Base-by-base conservation (phyloP, 2,888 invertebrate genomes). In the Sycophila texana region DNA sequence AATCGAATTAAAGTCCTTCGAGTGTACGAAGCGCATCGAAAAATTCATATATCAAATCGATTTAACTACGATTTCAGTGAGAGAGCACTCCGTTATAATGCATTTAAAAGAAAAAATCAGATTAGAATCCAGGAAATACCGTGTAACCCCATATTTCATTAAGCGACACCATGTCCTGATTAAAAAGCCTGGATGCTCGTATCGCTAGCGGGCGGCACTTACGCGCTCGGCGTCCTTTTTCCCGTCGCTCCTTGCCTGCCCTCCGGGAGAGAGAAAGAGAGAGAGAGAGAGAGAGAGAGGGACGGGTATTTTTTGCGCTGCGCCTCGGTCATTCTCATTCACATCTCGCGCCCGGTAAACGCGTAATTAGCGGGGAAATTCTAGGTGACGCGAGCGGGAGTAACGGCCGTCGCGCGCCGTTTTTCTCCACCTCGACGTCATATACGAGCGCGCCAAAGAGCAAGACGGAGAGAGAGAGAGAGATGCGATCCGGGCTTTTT, bases 331-430 rank as follows among this genome's bases (percentile, higher is more conserved):
- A 79, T 80, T 80, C 79, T 65, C 72, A 80, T 80, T 80, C 76
- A 66, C 71, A 73, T 76, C 79, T 80, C 76, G 75, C 79, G 68
- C 72, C 68, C 55, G 76, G 72, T 60, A 55, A 80, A 67, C 79
- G 72, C 72, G 68, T 67, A 80, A 80, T 80, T 80, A 80, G 71
- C 72, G 47, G 79, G 67, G 61, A 80, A 72, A 80, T 80, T 75
- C 75, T 80, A 80, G 75, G 79, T 76, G 79, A 80, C 74, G 74
- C 71, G 57, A 47, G 30, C 67, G 39, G 47, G 22, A 61, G 57
- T 79, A 79, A 74, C 74, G 74, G 78, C 68, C 63, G 71, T 58
- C 58, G 77, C 65, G 58, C 51, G 65, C 20, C 57, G 63, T 74
- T 79, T 68, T 74, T 79, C 30, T 55, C 51, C 26, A 2, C 39